Evolutionary conservation across 2,888 invertebrate species (phyloP).

Genomic region (Sinelater perroti): DNA sequence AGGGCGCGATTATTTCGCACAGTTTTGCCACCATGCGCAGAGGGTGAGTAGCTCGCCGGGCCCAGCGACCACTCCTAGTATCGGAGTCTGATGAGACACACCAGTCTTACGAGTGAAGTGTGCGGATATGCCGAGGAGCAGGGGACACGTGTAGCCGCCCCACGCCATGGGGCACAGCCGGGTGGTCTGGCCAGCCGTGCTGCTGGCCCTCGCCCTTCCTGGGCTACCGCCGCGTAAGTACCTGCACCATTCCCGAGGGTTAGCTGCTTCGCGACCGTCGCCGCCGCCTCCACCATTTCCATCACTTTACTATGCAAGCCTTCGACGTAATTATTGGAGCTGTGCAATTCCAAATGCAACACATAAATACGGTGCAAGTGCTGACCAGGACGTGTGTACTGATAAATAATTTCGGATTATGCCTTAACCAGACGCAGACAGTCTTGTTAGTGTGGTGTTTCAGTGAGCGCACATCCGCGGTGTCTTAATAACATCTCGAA

Average conservation of each 20-base stretch:
- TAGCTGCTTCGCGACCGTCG: slow-evolving; percentile 7
- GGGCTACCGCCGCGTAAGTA: slow-evolving; percentile 64
- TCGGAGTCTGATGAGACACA: slow-evolving; percentile 58
- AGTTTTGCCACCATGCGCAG: slow-evolving; percentile 57
- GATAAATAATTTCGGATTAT: too few species aligned
- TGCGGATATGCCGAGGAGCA: slow-evolving; percentile 57
- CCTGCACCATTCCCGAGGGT: slow-evolving; percentile 28
- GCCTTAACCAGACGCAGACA: too few species aligned
- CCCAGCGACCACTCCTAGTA: slow-evolving; percentile 61
- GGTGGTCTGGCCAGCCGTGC: slow-evolving; percentile 66
- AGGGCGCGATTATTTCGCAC: slow-evolving; percentile 58
- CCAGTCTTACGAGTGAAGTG: slow-evolving; percentile 56
- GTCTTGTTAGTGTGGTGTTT: slow-evolving; percentile 1
- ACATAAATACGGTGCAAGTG: background rate
- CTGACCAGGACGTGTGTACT: background rate
- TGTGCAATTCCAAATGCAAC: too few species aligned
- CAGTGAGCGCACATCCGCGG: background rate
- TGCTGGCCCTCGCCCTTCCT: slow-evolving; percentile 66
- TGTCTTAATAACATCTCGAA: too few species aligned
- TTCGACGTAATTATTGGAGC: too few species aligned
- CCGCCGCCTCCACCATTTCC: slow-evolving; percentile 5
- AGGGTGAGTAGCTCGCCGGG: slow-evolving; percentile 54
- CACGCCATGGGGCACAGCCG: slow-evolving; percentile 63
- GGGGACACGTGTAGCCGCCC: slow-evolving; percentile 63
- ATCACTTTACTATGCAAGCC: too few species aligned